Evolutionary conservation across 53 echinoderm and acorn worm species (phyloP), one percentile per base, ranked within the genome.

Genomic region (Apostichopus leukothele): DNA sequence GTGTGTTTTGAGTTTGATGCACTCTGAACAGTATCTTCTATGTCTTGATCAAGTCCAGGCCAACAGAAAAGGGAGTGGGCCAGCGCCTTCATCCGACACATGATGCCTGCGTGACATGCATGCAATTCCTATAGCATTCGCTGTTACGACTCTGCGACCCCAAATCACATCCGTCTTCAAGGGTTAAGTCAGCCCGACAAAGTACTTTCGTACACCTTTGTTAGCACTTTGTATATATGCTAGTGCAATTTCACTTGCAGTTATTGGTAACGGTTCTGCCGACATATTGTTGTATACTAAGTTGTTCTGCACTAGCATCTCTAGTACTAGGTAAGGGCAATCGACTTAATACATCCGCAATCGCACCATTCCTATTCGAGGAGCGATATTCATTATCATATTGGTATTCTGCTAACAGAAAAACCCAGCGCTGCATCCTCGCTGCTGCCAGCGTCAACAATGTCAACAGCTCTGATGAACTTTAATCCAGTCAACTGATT

Each of bases 1-100:
- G 88, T 59, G 66, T 75, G 25, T 75, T 75, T 76, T 88, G 88
- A 16, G 60, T 71, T 16, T 76, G 18, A 11, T 19, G 59, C 88
- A 88, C 60, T 67, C 67, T 75, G 77, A 57, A 88, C 76, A 88
- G 20, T 60, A 55, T 88, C 60, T 59, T 88, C 88, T 55, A 88
- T 76, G 27, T 88, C 76, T 13, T 88, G 76, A 59, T 88, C 88
- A 5, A 88, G 21, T 11, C 88, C 88, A n/a, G 77, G 88, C 76
- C 88, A 88, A 59, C 77, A 88, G 68, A 76, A 1, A 73, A 59
- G 52, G 6, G 75, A 73, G 16, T 54, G 21, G 39, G 75, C 87
- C 73, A 87, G 74, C 16, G 53, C 75, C 61, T 87, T 87, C 75
- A 73, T 87, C 16, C 75, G 55, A 16, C 51, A 71, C 53, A 87